These are phyloP conservation scores for Laticauda laticaudata DNA, from an alignment of 2,113 vertebrate species.

Conservation along the genomic window DNA sequence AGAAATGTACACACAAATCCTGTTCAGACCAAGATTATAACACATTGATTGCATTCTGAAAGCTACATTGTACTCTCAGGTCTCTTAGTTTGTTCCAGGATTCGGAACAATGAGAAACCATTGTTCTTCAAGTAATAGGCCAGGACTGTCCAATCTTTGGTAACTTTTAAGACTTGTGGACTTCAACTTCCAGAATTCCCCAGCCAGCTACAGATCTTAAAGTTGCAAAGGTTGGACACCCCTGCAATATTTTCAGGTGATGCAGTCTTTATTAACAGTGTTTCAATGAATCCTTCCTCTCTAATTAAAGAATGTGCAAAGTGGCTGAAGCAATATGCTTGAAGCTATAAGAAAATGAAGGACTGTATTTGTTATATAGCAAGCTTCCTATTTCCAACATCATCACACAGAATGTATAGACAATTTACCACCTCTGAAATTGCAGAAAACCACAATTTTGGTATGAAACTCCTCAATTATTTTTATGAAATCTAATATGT, in stretches of 20 bases:
- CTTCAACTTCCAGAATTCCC: not conserved
- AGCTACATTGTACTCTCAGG: constrained; percentile 3
- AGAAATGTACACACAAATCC: constrained; percentile 16
- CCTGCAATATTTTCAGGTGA: not conserved
- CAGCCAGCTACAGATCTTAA: not conserved
- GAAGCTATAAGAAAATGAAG: not conserved
- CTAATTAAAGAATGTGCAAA: not conserved
- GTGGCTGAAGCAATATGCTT: not conserved
- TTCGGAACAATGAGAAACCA: constrained; percentile 1
- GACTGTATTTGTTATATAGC: not conserved
- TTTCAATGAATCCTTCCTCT: not conserved
- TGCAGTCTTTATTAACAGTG: not conserved
- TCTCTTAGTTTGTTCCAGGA: not conserved
- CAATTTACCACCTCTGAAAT: not conserved
- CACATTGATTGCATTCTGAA: constrained; percentile 13
- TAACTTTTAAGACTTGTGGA: not conserved
- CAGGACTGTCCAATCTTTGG: not conserved
- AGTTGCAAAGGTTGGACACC: not conserved
- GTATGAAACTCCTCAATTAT: not conserved
- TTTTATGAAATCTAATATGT: not conserved
- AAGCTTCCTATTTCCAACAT: not conserved
- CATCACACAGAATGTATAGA: not conserved
- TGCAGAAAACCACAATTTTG: not conserved
- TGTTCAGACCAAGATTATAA: constrained; percentile 19
- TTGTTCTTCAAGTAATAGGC: not conserved